Percentiles rank a stretch among this genome's conserved stretches.
Evolutionary conservation across 2,888 invertebrate genomes (phyloP).

Genomic region (Trichogramma dendrolimi): DNA sequence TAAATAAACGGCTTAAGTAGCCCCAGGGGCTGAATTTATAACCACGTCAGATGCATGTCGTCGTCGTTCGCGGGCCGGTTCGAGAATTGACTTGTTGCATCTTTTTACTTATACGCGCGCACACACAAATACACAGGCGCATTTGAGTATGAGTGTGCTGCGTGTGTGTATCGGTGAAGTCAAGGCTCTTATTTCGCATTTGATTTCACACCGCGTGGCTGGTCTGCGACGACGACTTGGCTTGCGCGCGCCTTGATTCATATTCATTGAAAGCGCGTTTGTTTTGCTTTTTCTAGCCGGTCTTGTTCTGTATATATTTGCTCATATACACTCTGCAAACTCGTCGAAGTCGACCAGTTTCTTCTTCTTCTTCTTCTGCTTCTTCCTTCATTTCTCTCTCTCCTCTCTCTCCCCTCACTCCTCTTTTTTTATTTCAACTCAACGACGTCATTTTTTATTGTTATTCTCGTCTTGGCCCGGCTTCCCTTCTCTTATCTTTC

Average conservation of each 20-base stretch:
- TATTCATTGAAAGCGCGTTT: constrained; percentile 22
- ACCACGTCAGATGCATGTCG: constrained; percentile 1
- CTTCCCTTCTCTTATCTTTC: too few relatives aligned
- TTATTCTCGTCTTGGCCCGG: too few relatives aligned
- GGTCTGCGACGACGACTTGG: not conserved
- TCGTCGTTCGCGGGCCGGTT: not conserved
- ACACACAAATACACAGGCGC: too few relatives aligned
- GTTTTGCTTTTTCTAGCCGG: not conserved
- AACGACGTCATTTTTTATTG: too few relatives aligned
- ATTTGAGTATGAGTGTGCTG: too few relatives aligned
- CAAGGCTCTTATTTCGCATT: constrained; percentile 19
- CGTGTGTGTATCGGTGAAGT: not conserved
- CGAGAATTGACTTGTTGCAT: constrained; percentile 27
- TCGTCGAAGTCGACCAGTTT: not conserved
- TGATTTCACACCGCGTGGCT: constrained; percentile 20
- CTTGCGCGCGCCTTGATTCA: constrained; percentile 17
- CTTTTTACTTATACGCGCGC: constrained; percentile 20
- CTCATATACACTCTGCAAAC: too few relatives aligned
- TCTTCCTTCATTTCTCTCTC: too few relatives aligned
- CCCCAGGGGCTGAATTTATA: constrained; percentile 27
- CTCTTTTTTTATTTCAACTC: too few relatives aligned
- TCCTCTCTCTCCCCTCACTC: too few relatives aligned
- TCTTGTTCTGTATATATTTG: too few relatives aligned
- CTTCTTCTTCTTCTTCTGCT: constrained; percentile 4
- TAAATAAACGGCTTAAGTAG: constrained; percentile 26